Base-by-base conservation (phyloP, 1,140 invertebrate genomes). In the Phymastichus coffea region DNA sequence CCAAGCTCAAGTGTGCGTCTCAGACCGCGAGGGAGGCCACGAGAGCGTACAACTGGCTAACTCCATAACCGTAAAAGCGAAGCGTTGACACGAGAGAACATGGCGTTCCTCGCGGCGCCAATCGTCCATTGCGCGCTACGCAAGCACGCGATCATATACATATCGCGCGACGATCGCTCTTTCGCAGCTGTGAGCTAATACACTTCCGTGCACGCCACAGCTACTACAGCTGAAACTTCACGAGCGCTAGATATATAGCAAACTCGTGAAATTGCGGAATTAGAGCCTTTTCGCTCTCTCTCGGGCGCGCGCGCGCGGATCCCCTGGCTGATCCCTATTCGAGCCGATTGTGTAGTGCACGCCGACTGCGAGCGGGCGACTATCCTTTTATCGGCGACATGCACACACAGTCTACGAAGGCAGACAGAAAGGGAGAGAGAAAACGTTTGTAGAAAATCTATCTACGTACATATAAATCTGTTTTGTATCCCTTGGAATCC, bases 351-450 rank as follows among this genome's bases (percentile, higher is more conserved):
- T 52, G 40, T 46, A 52, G 41, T 35, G 57, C 56, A 19, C 26
- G 14, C 40, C 7, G 41, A 48, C 20, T 12, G 15, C 55, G 46
- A 17, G 28, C 14, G 37, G 38, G 52, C 35, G 38, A 40, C 57
- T 48, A 60, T 60, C 49, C 57, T 54, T 60, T 60, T 60, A 60
- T 60, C 57, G 57, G 22, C n/a, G 41, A 47, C 57, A 60, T 60
- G 51, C 51, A 35, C 44, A 48, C 43, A 30, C 44, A 52, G 23
- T 30, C 41, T 14, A 9, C 19, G 33, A 6, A 19, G 38, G 22
- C n/a, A 33, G 26, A 19, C 35, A 28, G 23, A 41, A 35, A 52
- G 37, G 33, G 38, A 43, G 41, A 35, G 37, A 54, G 9, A 33
- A 19, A 17, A 46, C 10, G 44, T 17, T 19, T 22, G 47, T 19